A percentile compares a stretch with the other conserved stretches of the same genome.
Conservation (phyloP, 2,888 invertebrate genomes). For the Cosmorhoe ocellata region DNA sequence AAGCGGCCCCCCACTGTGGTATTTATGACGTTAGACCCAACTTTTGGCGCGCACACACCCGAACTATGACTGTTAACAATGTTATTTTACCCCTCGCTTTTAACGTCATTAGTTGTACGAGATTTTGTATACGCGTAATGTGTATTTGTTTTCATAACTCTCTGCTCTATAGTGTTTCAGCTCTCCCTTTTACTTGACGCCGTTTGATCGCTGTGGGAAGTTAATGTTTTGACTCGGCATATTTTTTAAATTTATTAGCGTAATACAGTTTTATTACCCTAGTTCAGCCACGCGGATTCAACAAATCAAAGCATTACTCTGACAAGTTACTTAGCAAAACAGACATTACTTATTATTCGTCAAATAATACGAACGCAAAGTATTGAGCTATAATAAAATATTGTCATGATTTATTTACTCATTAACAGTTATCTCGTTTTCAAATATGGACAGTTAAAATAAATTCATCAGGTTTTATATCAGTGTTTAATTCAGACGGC, state of each 20-base stretch:
- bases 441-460: slow-evolving; percentile 54
- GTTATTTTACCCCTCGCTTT: slow-evolving; percentile 78
- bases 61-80: slow-evolving; percentile 78
- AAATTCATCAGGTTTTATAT: slow-evolving; percentile 64
- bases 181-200: slow-evolving; percentile 56
- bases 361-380: slow-evolving; percentile 28
- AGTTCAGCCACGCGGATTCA: slow-evolving; percentile 37
- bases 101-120: slow-evolving; percentile 79
- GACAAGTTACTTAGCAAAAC: slow-evolving; percentile 24
- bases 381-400: slow-evolving; percentile 46
- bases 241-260: slow-evolving; percentile 57
- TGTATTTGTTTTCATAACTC: slow-evolving; percentile 79
- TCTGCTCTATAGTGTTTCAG: slow-evolving; percentile 62
- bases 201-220: slow-evolving; percentile 77
- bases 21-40: slow-evolving; percentile 75
- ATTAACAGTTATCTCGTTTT: slow-evolving; percentile 62
- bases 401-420: slow-evolving; percentile 49
- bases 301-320: slow-evolving; percentile 18
- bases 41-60: slow-evolving; percentile 77
- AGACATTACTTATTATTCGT: slow-evolving; percentile 39
- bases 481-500: slow-evolving; percentile 55
- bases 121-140: slow-evolving; percentile 75
- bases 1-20: slow-evolving; percentile 67
- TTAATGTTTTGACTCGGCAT: slow-evolving; percentile 59
- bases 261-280: slow-evolving; percentile 56